phyloP scores from a whole-genome alignment of 2,113 vertebrate genomes.

The Solea solea region DNA sequence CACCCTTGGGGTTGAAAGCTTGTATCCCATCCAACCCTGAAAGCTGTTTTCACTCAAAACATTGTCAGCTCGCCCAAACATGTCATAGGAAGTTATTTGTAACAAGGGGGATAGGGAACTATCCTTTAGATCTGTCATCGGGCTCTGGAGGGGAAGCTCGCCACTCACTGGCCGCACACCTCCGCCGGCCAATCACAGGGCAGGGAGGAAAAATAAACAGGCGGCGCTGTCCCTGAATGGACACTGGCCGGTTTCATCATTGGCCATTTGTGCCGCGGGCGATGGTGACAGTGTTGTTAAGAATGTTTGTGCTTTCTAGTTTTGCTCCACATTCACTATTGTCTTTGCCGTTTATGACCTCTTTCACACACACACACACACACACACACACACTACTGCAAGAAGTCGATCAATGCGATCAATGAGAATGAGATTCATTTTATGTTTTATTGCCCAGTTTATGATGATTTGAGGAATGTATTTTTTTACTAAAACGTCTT shows the following conservation, averaged over 20 bases:
- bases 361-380: constrained; percentile 26
- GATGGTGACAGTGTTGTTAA: constrained; percentile 47
- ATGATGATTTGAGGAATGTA: too few relatives aligned
- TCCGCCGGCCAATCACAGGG: constrained; percentile 73
- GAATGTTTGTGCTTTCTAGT: constrained; percentile 39
- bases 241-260: constrained; percentile 62
- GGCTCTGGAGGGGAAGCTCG: constrained; percentile 63
- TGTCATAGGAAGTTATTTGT: constrained; percentile 83
- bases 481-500: too few relatives aligned
- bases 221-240: constrained; percentile 54
- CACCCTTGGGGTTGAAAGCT: constrained; percentile 83
- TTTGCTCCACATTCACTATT: constrained; percentile 27
- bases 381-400: too few relatives aligned
- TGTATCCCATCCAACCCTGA: constrained; percentile 79
- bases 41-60: constrained; percentile 85
- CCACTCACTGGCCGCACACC: constrained; percentile 64
- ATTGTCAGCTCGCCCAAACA: constrained; percentile 81
- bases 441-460: too few relatives aligned
- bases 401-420: too few relatives aligned
- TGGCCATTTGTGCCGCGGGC: constrained; percentile 15
- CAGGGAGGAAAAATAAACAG: constrained; percentile 72
- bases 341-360: constrained; percentile 16
- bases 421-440: too few relatives aligned
- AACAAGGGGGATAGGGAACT: constrained; percentile 78
- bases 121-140: constrained; percentile 82